Conservation (phyloP, 2,113 vertebrate species). For the Calidris pugnax region DNA sequence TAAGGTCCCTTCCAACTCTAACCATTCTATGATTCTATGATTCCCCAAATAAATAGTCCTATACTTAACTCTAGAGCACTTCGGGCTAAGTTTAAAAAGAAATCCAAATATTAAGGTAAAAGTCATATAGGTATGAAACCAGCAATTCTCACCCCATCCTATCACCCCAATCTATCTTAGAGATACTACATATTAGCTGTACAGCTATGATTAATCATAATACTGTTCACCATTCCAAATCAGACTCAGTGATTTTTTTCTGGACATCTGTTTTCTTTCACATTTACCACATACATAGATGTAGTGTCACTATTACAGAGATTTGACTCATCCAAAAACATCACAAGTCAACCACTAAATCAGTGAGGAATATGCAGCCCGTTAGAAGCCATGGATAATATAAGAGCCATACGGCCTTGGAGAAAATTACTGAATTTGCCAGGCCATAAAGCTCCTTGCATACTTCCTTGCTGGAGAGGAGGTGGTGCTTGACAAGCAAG, state of each 20-base stretch:
- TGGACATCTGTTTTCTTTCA: slow-evolving; percentile 60
- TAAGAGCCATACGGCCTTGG: not conserved
- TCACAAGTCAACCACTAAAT: slow-evolving; percentile 45
- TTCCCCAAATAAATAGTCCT: not conserved
- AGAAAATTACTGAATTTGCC: not conserved
- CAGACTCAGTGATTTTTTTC: slow-evolving; percentile 50
- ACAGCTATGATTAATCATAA: slow-evolving; percentile 25
- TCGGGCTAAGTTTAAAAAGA: not conserved
- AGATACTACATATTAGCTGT: not conserved
- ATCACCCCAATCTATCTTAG: not conserved
- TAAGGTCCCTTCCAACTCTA: no score
- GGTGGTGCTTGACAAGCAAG: not conserved
- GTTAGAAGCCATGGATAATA: not conserved
- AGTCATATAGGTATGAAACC: not conserved
- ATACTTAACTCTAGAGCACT: not conserved
- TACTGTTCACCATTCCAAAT: not conserved
- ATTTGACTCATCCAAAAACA: slow-evolving; percentile 50
- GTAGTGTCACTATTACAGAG: slow-evolving; percentile 43
- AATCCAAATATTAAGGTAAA: not conserved
- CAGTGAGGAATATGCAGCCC: slow-evolving; percentile 20
- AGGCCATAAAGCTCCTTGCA: not conserved
- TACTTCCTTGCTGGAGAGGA: not conserved
- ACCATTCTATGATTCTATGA: no score
- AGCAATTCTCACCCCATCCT: not conserved
- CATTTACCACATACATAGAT: slow-evolving; percentile 55